Percentiles rank a stretch among this genome's conserved stretches.
Conservation (phyloP, 2,113 vertebrate genomes). For the Arizona elegans region DNA sequence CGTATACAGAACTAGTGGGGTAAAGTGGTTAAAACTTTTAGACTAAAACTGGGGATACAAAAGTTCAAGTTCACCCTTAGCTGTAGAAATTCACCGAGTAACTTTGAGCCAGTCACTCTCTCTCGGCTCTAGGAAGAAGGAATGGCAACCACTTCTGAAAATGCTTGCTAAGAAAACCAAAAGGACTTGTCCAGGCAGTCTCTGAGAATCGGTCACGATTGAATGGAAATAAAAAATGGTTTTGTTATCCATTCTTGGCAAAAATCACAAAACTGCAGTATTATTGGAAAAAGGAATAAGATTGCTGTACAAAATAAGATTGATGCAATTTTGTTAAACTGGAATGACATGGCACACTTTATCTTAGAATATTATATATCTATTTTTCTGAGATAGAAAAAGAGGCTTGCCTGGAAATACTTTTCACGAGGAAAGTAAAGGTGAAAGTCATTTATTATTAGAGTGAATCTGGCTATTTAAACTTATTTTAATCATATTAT, state of each 20-base stretch:
- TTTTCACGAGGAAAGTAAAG: not conserved
- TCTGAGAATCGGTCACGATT: not conserved
- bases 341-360: not conserved
- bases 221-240: not conserved
- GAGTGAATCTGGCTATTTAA: not conserved
- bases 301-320: not conserved
- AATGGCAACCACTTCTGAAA: not conserved
- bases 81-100: not conserved
- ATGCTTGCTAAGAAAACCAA: not conserved
- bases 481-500: not conserved
- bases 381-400: not conserved
- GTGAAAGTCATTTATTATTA: not conserved
- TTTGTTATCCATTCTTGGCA: not conserved
- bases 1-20: not conserved
- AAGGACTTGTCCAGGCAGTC: not conserved
- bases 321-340: not conserved
- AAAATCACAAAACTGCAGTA: not conserved
- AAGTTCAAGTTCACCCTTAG: not conserved
- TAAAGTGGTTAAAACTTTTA: not conserved
- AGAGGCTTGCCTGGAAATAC: not conserved
- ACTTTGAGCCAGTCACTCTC: not conserved
- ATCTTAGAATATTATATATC: not conserved
- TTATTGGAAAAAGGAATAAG: not conserved
- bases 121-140: not conserved
- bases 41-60: not conserved